Conservation (phyloP, 2,888 invertebrate genomes). For the Drosophila parthenogenetica region DNA sequence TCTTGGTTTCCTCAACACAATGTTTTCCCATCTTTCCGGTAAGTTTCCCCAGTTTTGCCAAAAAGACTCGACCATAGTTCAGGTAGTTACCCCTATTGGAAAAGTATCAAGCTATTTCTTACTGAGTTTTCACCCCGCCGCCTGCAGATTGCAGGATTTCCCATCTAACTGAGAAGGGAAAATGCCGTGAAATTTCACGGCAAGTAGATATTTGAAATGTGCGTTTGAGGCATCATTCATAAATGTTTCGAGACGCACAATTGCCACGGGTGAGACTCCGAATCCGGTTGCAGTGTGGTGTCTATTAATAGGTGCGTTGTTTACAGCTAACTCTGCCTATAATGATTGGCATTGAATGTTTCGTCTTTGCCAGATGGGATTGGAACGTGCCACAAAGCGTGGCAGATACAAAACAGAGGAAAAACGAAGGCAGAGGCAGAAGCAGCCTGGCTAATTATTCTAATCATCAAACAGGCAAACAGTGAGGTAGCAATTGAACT, state of each 20-base stretch:
- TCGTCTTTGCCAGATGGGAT: conserved; percentile 27
- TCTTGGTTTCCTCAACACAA: not conserved
- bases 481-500: conserved; percentile 70
- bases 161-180: conserved; percentile 1
- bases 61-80: conserved; percentile 4
- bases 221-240: conserved; percentile 49
- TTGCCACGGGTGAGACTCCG: conserved; percentile 35
- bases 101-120: not conserved
- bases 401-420: conserved; percentile 61
- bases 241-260: conserved; percentile 44
- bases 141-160: not conserved
- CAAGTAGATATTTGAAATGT: conserved; percentile 13
- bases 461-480: conserved; percentile 48
- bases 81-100: conserved; percentile 47
- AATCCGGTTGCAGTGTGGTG: conserved; percentile 26
- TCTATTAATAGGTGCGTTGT: conserved; percentile 69
- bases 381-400: conserved; percentile 69
- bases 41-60: conserved; percentile 37
- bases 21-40: not conserved
- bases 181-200: conserved; percentile 20
- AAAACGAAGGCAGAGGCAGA: conserved; percentile 12
- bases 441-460: conserved; percentile 56
- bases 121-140: not conserved
- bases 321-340: conserved; percentile 64
- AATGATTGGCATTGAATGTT: conserved; percentile 71